Evolutionary conservation across 2,113 vertebrate genomes (phyloP), one percentile per base, ranked within the genome.

Genomic region (Hydrolagus affinis): DNA sequence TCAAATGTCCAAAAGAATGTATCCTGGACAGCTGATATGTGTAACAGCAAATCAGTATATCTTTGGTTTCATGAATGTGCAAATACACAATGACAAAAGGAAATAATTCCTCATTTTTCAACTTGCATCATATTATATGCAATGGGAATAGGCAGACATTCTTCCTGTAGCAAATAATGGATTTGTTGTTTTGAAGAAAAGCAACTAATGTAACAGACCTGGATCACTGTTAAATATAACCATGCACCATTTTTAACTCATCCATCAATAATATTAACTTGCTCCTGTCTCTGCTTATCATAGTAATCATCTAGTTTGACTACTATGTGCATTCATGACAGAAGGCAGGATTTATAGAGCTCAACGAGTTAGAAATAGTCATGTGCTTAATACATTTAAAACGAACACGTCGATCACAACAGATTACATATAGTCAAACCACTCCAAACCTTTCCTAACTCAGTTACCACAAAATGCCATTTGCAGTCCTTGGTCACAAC

Each of bases 61-160:
- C 60, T 56, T 66, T 62, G 66, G 44, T 28, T 28, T 83, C 62
- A 32, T 80, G 15, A 11, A 9, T 8, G 17, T 62, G 66, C 66
- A 66, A 83, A 66, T 83, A 23, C 62, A 83, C 59, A 66, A 66
- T 23, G 1, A 78, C 60, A 66, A 66, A 83, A 1, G 66, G 60
- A 66, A 83, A 83, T 64, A 83, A 66, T 66, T 83, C 44, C 14
- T 83, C 25, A 80, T 80, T 25, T 83, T 83, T 83, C 62, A 68
- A 83, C 17, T 66, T n/a, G 15, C 17, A 8, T 62, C 64, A 9
- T 64, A 25, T 66, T 19, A 66, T 68, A 17, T 83, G 60, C 62
- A n/a, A 32, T 19, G 60, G 62, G 8, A 64, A 68, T 9, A 80
- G 62, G 32, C 62, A 62, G 44, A 44, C 44, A 44, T 44, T 64